Base-by-base conservation (phyloP, 1,140 invertebrate species). In the Chironomus tepperi region DNA sequence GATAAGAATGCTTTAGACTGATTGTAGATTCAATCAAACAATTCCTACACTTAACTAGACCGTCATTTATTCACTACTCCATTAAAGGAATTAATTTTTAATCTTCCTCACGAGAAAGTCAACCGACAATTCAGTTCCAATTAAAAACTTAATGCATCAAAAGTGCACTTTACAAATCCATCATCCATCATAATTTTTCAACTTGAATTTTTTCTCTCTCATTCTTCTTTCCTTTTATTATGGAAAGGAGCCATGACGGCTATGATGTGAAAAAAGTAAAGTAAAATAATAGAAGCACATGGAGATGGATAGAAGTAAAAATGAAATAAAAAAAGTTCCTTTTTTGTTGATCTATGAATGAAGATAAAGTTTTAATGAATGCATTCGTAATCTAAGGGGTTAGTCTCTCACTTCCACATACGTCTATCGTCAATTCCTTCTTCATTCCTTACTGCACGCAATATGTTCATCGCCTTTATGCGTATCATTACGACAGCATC, bases 281-380 rank as follows among this genome's bases (percentile, higher is more conserved):
- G 5, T 34, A 34, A n/a, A n/a, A 34, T 34, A 34, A 34, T 34
- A 34, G 24, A 34, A 34, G 5, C 24, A 34, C 24, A 34, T 34
- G 24, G 24, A 34, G 24, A 34, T 34, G 24, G 24, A n/a, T n/a
- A n/a, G 24, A 34, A 34, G 5, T 2, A 2, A 34, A 34, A 57
- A 57, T 57, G 24, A 57, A 57, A 57, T 57, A n/a, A 57, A 57
- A 57, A 57, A 57, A 57, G 47, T 57, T 57, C 47, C n/a, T n/a
- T n/a, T n/a, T 57, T 57, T 57, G 47, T 57, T 57, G 47, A 57
- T 57, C 47, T 57, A 57, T 57, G 47, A 57, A 57, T 57, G n/a
- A 57, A 57, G n/a, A 57, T n/a, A 57, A 57, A 57, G 47, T 57
- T 57, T 57, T 57, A 57, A 57, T 57, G 47, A 57, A 57, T 57